Evolutionary conservation across 2,888 invertebrate species (phyloP).

Genomic region (Parascotia fuliginaria): DNA sequence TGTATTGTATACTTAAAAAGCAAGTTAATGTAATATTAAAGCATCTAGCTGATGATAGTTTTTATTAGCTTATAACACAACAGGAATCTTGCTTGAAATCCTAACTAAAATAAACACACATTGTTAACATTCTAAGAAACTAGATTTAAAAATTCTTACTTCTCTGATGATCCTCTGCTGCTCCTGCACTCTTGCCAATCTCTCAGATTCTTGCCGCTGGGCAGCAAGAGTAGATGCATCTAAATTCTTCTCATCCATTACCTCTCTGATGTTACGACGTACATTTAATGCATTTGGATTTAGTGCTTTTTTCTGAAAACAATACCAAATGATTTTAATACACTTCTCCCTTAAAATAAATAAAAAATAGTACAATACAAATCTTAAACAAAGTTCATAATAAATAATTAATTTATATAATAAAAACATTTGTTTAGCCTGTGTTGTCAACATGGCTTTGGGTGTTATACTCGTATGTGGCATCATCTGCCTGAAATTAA

Average conservation of each 20-base stretch:
- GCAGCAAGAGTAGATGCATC: constrained; percentile 97
- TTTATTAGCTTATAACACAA: too few species aligned
- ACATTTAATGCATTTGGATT: constrained; percentile 86
- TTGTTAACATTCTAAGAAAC: too few species aligned
- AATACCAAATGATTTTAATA: background rate
- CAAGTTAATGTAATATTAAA: too few species aligned
- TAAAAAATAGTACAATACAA: background rate
- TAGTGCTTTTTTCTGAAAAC: constrained; percentile 72
- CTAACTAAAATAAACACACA: too few species aligned
- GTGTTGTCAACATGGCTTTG: background rate
- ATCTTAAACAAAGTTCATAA: too few species aligned
- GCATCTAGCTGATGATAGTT: too few species aligned
- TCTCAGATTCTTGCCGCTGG: constrained; percentile 96
- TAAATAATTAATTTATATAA: too few species aligned
- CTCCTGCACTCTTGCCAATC: constrained; percentile 93
- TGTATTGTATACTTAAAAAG: too few species aligned
- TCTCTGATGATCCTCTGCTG: constrained; percentile 93
- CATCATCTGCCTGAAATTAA: constrained; percentile 2
- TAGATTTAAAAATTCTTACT: constrained; percentile 62
- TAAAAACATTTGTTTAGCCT: background rate
- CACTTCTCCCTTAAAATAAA: background rate
- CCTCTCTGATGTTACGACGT: constrained; percentile 95
- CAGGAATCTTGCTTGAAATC: too few species aligned
- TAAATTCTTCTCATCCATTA: constrained; percentile 96
- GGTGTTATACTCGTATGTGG: background rate